A percentile compares a stretch with the other conserved stretches of the same genome.
Conservation (phyloP, 2,797 vertebrate genomes). For the Dendrocincla fuliginosa region DNA sequence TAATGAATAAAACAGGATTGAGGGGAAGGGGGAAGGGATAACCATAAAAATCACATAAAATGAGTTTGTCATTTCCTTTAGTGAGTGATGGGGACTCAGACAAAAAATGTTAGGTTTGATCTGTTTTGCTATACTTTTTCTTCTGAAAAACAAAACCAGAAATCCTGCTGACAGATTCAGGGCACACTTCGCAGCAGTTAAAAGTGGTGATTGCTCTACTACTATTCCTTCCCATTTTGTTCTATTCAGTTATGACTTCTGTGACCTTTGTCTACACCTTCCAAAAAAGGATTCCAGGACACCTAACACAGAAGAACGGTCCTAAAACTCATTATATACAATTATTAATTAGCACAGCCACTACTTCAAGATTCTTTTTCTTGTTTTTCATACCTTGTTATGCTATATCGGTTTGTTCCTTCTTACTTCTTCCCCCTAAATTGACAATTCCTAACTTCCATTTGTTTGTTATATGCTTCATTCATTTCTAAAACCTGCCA, state of each 20-base stretch:
- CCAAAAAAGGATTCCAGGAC: slow-evolving; percentile 67
- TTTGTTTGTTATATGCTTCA: neutral
- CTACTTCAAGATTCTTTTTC: neutral
- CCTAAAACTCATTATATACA: neutral
- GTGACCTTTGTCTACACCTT: slow-evolving; percentile 77
- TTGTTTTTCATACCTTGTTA: neutral
- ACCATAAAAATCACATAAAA: slow-evolving; percentile 53
- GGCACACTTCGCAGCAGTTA: slow-evolving; percentile 64
- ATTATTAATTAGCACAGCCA: neutral
- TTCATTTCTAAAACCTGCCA: neutral
- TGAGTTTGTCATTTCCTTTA: slow-evolving; percentile 63
- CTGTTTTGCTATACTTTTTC: slow-evolving; percentile 64
- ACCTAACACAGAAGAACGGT: slow-evolving; percentile 28
- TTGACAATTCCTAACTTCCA: neutral
- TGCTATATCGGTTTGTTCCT: neutral
- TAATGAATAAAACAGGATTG: slow-evolving; percentile 56
- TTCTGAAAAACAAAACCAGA: slow-evolving; percentile 61
- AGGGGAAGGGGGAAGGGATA: slow-evolving; percentile 2
- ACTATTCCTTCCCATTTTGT: slow-evolving; percentile 50
- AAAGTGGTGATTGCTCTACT: slow-evolving; percentile 58
- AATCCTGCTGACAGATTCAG: slow-evolving; percentile 77
- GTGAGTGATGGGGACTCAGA: slow-evolving; percentile 53
- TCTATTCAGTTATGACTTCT: slow-evolving; percentile 54
- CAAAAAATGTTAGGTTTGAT: slow-evolving; percentile 66
- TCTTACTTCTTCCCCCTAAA: neutral